A percentile compares a stretch with the other conserved stretches of the same genome.
These are phyloP conservation scores for Pocillopora meandrina DNA, from an alignment of 92 coral and sea anemone species.

Conservation along the genomic window DNA sequence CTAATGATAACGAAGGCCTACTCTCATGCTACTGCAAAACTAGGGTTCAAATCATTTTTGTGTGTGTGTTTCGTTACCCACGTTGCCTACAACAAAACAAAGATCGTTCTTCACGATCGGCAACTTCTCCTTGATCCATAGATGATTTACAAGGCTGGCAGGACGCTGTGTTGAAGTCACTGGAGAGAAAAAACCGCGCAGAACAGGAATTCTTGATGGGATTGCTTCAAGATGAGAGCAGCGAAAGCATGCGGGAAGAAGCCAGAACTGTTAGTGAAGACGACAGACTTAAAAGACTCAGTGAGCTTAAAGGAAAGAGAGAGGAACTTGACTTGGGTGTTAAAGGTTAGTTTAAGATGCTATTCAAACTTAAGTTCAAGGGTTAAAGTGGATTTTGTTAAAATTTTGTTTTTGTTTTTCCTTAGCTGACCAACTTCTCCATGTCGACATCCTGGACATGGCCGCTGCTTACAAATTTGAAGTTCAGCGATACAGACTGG, in stretches of 20 bases:
- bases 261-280: slow-evolving; percentile 80
- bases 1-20: too few species aligned
- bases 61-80: background rate
- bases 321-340: slow-evolving; percentile 95
- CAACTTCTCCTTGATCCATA: slow-evolving; percentile 2
- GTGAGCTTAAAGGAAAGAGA: slow-evolving; percentile 86
- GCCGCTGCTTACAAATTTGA: slow-evolving; percentile 91
- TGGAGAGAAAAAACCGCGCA: slow-evolving; percentile 86
- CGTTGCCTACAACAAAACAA: too few species aligned
- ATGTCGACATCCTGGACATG: slow-evolving; percentile 93
- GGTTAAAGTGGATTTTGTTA: background rate
- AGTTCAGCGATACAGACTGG: slow-evolving; percentile 72
- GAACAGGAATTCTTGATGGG: slow-evolving; percentile 82
- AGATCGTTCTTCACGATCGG: background rate
- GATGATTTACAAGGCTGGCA: slow-evolving; percentile 90
- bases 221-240: slow-evolving; percentile 78
- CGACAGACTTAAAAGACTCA: slow-evolving; percentile 74
- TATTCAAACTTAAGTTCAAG: background rate
- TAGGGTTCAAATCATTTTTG: too few species aligned
- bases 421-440: slow-evolving; percentile 90
- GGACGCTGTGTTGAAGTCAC: slow-evolving; percentile 83
- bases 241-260: slow-evolving; percentile 81
- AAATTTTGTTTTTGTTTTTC: background rate
- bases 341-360: slow-evolving; percentile 67
- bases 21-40: too few species aligned